Base-by-base conservation (phyloP, 2,113 vertebrate species). In the Synchiropus splendidus region DNA sequence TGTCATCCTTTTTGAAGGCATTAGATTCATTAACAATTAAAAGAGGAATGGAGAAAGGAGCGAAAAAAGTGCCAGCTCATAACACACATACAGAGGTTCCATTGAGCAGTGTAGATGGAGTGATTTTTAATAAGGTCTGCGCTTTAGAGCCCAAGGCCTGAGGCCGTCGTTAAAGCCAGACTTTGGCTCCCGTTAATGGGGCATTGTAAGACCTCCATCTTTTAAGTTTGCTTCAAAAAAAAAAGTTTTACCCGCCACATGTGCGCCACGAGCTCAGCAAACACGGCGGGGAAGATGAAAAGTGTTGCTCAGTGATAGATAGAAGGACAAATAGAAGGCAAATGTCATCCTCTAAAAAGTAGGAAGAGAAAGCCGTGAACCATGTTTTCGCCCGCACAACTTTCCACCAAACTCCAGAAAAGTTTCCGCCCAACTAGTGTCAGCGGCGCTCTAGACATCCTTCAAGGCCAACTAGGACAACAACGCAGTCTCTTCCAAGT, bases 21-120 rank as follows among this genome's bases (percentile, higher is more conserved):
- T 84, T 84, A 80, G 61, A 85, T 83, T 84, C 81, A 85, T 84
- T 83, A 85, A 84, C 83, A 86, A 83, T 84, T 84, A 83, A 83
- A 79, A 79, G 57, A 53, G 61, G 72, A 68, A 74, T 70, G 62
- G 51, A 53, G 70, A 51, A 52, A 53, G 65, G 60, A 52, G 38
- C 51, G 50, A 43, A 62, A 54, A 71, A 36, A 50, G 58, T 40
- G 71, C 51, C 58, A 75, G 77, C 78, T 84, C 85, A 77, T 81
- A 84, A 85, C 50, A 62, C 60, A 38, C 58, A 78, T 77, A 87
- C 82, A 87, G 82, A 84, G 79, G 76, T 51, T 72, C 82, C 77
- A 82, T 85, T 86, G 81, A 86, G 62, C 55, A 70, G 67, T 77
- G 75, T 70, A 80, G 80, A 84, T 74, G 75, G 84, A 81, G 78